Conservation (phyloP, 2,797 vertebrate genomes). For the Acipenser ruthenus region DNA sequence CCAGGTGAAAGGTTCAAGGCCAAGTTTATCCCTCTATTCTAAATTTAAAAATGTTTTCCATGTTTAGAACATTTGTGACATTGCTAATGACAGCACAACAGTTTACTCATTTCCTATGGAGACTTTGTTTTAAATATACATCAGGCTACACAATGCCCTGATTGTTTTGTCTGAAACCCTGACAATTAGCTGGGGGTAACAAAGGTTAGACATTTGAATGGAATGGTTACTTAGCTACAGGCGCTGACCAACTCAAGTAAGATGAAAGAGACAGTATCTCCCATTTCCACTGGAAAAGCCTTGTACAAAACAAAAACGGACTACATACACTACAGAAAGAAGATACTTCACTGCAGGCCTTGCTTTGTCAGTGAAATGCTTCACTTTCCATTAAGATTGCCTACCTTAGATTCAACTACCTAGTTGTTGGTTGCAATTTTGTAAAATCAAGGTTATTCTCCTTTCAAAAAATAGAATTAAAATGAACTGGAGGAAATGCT, state of each 20-base stretch:
- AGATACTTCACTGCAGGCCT: too few species aligned
- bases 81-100: slow-evolving; percentile 44
- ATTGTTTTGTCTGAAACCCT: slow-evolving; percentile 45
- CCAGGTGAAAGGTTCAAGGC: background rate
- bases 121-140: slow-evolving; percentile 39
- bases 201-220: slow-evolving; percentile 6
- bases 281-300: too few species aligned
- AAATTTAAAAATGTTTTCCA: slow-evolving; percentile 11
- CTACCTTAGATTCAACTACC: too few species aligned
- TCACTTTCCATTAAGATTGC: too few species aligned
- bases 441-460: too few species aligned
- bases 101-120: slow-evolving; percentile 56
- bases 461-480: too few species aligned
- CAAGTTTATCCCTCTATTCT: background rate
- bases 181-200: slow-evolving; percentile 13
- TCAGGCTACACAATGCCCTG: slow-evolving; percentile 51
- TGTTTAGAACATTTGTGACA: slow-evolving; percentile 10
- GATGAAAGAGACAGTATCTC: slow-evolving; percentile 1
- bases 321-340: too few species aligned
- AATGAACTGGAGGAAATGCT: too few species aligned
- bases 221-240: background rate
- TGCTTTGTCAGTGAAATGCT: too few species aligned
- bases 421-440: too few species aligned
- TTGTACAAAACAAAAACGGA: too few species aligned
- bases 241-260: background rate